Percentiles rank a stretch among this genome's conserved stretches.
Evolutionary conservation across 2,888 invertebrate species (phyloP).

Genomic region (Sphaeridia pumilis): DNA sequence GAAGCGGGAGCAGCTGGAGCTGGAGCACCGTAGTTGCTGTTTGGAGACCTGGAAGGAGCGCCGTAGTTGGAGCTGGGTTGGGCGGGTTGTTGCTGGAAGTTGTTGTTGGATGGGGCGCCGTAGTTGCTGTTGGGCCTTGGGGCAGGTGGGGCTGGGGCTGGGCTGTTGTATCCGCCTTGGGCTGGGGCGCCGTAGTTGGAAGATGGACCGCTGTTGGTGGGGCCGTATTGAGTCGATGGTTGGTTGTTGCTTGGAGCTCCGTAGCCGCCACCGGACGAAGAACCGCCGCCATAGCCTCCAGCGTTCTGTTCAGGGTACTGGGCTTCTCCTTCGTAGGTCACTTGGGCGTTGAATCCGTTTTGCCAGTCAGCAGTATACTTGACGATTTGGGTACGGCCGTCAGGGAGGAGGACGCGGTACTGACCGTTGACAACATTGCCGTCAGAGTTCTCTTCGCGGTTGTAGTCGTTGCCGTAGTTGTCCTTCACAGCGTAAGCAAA

Average conservation of each 20-base stretch:
- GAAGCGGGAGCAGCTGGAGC: slow-evolving; percentile 2
- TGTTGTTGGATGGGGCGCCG: no score
- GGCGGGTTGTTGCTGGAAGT: no score
- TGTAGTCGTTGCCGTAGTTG: slow-evolving; percentile 35
- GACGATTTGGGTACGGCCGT: slow-evolving; percentile 33
- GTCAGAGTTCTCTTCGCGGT: slow-evolving; percentile 30
- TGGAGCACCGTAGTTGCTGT: slow-evolving; percentile 8
- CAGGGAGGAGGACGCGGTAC: slow-evolving; percentile 31
- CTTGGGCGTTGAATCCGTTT: slow-evolving; percentile 35
- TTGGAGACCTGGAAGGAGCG: slow-evolving; percentile 8
- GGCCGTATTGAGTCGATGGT: no score
- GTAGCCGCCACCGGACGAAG: slow-evolving; percentile 2
- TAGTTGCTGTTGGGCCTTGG: background rate
- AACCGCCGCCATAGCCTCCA: slow-evolving; percentile 12
- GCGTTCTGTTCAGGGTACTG: slow-evolving; percentile 23
- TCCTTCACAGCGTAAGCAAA: slow-evolving; percentile 35
- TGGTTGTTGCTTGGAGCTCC: slow-evolving; percentile 5
- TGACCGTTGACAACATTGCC: slow-evolving; percentile 32
- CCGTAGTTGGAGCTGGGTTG: slow-evolving; percentile 14
- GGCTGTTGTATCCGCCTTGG: slow-evolving; percentile 9
- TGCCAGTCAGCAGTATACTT: slow-evolving; percentile 35
- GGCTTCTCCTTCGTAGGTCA: slow-evolving; percentile 33
- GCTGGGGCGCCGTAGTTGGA: slow-evolving; percentile 14
- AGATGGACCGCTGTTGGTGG: background rate
- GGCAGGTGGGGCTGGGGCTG: slow-evolving; percentile 13